Conservation (phyloP, 2,888 invertebrate genomes). For the Colostygia pectinataria region DNA sequence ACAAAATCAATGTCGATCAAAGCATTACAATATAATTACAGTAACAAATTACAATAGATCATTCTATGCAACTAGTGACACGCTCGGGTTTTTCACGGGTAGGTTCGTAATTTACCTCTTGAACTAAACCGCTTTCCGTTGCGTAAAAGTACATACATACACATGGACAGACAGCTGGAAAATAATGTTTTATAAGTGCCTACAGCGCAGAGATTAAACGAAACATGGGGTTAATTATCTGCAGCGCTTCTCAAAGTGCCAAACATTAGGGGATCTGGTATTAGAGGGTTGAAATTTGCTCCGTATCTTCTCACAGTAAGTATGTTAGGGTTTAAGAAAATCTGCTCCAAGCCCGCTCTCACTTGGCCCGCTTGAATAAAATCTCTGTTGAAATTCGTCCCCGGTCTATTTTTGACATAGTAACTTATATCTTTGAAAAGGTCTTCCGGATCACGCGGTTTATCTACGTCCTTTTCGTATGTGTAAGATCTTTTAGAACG, state of each 20-base stretch:
- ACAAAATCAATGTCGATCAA: too few species aligned
- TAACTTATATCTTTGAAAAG: conserved; percentile 60
- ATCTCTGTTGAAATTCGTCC: conserved; percentile 43
- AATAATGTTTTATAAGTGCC: too few species aligned
- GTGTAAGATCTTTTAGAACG: conserved; percentile 36
- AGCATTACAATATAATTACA: too few species aligned
- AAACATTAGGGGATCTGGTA: conserved; percentile 38
- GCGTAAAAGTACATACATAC: too few species aligned
- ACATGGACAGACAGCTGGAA: too few species aligned
- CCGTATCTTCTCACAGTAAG: conserved; percentile 55
- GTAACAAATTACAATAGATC: too few species aligned
- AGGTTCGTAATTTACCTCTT: too few species aligned
- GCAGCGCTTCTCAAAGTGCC: conserved; percentile 34
- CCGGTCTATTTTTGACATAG: conserved; percentile 56
- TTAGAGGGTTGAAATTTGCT: conserved; percentile 57
- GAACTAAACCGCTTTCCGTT: too few species aligned
- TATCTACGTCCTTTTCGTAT: conserved; percentile 40
- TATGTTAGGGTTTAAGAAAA: conserved; percentile 51
- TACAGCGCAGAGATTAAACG: too few species aligned
- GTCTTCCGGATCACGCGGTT: conserved; percentile 43
- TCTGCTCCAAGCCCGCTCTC: conserved; percentile 45
- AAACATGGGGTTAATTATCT: conserved; percentile 42
- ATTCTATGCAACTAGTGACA: too few species aligned
- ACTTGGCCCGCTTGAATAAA: conserved; percentile 46
- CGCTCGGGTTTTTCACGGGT: too few species aligned